A percentile compares a stretch with the other conserved stretches of the same genome.
Evolutionary conservation across 2,113 vertebrate genomes (phyloP).

Genomic region (Hoplias malabaricus): DNA sequence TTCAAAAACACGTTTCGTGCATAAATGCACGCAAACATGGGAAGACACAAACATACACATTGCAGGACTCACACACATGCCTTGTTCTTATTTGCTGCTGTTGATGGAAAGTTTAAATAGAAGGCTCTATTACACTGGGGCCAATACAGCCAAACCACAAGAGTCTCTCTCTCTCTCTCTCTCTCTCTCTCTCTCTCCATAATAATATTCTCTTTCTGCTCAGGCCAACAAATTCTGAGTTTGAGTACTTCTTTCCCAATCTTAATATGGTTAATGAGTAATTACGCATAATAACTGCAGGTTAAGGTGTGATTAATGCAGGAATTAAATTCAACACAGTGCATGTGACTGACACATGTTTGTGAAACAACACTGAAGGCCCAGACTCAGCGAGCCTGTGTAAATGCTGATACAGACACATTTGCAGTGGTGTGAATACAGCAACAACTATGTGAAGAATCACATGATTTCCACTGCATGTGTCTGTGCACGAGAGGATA

Average conservation of each 20-base stretch:
- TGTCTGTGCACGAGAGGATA: no score
- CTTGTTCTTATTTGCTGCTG: slow-evolving; percentile 43
- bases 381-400: background rate
- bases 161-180: slow-evolving; percentile 1
- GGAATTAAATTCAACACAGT: slow-evolving; percentile 49
- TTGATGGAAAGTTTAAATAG: slow-evolving; percentile 45
- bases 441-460: no score
- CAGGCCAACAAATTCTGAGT: background rate
- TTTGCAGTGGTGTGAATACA: background rate
- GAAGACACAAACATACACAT: background rate
- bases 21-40: background rate
- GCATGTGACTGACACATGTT: background rate
- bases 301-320: slow-evolving; percentile 65
- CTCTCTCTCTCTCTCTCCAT: background rate
- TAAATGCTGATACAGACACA: background rate
- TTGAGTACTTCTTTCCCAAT: slow-evolving; percentile 52
- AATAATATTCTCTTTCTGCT: background rate
- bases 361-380: background rate
- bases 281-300: slow-evolving; percentile 62
- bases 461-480: no score
- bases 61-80: slow-evolving; percentile 10
- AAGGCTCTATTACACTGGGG: slow-evolving; percentile 17
- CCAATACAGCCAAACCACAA: slow-evolving; percentile 37
- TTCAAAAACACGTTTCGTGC: background rate
- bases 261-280: slow-evolving; percentile 62